Evolutionary conservation across 1,140 invertebrate genomes (phyloP).

Genomic region (Neodiprion fabricii): DNA sequence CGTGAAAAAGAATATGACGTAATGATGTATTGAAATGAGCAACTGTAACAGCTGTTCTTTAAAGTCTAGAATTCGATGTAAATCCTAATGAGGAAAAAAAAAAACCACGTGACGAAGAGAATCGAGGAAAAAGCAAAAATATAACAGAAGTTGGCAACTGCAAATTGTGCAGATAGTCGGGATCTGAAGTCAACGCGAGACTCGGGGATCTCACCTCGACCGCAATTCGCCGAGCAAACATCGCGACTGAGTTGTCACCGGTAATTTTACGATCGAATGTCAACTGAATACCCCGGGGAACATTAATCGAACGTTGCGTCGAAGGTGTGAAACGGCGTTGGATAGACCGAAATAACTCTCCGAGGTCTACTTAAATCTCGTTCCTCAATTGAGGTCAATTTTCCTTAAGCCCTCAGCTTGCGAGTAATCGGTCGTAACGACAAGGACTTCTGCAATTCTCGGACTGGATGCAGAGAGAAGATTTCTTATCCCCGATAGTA

Average conservation of each 20-base stretch:
- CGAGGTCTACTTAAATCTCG: not conserved
- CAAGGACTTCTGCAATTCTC: too few species aligned
- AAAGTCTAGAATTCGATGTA: too few species aligned
- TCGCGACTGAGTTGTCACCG: not conserved
- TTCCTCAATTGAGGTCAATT: not conserved
- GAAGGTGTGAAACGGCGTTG: too few species aligned
- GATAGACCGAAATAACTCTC: not conserved
- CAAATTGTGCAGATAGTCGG: not conserved
- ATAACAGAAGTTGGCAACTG: not conserved
- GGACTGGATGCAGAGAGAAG: too few species aligned
- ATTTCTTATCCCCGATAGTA: too few species aligned
- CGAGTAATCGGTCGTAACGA: too few species aligned
- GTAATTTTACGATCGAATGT: not conserved
- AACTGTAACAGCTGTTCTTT: too few species aligned
- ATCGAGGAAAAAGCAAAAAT: not conserved
- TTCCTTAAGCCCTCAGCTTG: not conserved
- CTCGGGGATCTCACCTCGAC: not conserved
- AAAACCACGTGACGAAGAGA: not conserved
- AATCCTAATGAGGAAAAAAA: too few species aligned
- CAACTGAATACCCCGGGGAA: not conserved
- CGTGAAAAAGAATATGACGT: too few species aligned
- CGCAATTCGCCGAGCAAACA: not conserved
- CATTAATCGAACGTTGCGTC: too few species aligned
- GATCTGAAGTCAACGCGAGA: not conserved
- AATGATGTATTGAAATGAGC: too few species aligned